Evolutionary conservation across 2,113 vertebrate genomes (phyloP).

Genomic region (Tupaia tana): DNA sequence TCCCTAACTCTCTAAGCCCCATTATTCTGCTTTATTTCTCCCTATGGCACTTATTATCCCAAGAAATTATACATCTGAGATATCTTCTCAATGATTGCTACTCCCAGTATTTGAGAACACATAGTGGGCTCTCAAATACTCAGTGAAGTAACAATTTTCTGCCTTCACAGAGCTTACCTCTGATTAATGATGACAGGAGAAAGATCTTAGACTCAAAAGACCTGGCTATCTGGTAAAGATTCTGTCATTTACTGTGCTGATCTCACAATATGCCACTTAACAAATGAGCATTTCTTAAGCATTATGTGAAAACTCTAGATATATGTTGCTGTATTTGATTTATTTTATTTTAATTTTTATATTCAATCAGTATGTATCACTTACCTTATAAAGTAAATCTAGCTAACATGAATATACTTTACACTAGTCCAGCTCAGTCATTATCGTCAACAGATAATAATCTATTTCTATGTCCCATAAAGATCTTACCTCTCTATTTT

Average conservation of each 20-base stretch:
- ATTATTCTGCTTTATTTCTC: background rate
- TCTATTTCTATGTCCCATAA: no score
- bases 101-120: background rate
- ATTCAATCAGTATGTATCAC: no score
- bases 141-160: background rate
- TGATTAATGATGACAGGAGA: background rate
- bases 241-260: background rate
- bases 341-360: no score
- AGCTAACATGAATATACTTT: no score
- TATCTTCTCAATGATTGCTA: background rate
- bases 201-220: background rate
- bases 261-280: background rate
- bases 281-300: background rate
- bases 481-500: no score
- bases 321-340: background rate
- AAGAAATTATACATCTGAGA: background rate
- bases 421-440: no score
- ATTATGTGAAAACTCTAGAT: slow-evolving; percentile 11
- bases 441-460: no score
- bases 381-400: no score
- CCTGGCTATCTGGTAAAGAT: background rate
- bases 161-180: background rate
- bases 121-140: background rate
- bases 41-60: background rate
- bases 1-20: background rate